phyloP scores from a whole-genome alignment of 1,140 invertebrate species.

The Myzus persicae region DNA sequence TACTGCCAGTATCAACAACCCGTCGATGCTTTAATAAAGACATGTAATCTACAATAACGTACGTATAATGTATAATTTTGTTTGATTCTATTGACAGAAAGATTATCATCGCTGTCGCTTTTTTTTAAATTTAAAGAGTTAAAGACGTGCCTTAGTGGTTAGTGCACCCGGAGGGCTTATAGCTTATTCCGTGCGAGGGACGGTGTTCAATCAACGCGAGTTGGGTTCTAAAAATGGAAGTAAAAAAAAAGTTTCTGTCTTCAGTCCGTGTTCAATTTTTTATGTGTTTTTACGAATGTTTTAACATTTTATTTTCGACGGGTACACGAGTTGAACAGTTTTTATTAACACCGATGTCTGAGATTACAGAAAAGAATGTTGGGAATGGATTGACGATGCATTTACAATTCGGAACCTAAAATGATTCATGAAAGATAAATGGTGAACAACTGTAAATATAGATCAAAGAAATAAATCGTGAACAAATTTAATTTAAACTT shows the following conservation, averaged over 20 bases:
- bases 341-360: neutral
- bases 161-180: neutral
- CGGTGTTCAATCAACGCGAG: neutral
- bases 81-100: constrained; percentile 1
- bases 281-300: neutral
- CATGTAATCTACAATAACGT: neutral
- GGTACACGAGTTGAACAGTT: neutral
- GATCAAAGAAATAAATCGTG: constrained; percentile 41
- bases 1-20: neutral
- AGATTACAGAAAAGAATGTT: neutral
- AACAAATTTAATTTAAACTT: constrained; percentile 22
- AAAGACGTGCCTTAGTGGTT: neutral
- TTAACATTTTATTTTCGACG: constrained; percentile 1
- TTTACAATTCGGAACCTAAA: neutral
- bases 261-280: neutral
- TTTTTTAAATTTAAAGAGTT: neutral
- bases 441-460: constrained; percentile 17
- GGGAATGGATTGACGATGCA: neutral
- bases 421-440: constrained; percentile 15
- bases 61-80: neutral
- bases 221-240: constrained; percentile 22
- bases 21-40: neutral
- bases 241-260: neutral
- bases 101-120: neutral
- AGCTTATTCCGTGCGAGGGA: neutral